Evolutionary conservation across 2,797 vertebrate genomes (phyloP), one percentile per base, ranked within the genome.

Genomic region (Enteromius unitaeniatus): DNA sequence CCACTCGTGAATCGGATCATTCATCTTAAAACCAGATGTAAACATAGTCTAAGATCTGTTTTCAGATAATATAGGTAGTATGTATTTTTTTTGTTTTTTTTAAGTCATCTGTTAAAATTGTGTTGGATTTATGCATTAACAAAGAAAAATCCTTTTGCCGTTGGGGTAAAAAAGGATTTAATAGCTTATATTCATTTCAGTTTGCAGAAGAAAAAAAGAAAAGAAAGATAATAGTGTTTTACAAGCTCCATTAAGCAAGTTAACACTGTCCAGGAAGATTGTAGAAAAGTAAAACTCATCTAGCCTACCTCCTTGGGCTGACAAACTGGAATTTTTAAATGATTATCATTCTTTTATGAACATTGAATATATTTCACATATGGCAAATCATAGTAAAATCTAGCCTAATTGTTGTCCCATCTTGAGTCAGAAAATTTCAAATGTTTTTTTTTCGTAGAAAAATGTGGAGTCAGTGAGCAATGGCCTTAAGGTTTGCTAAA

Each of bases 11-110:
- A 34, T 58, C 4, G 34, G 74, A 53, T 49, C 72, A 37, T 6
- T 10, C 11, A 53, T 49, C 70, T 75, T 58, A 55, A 58, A 40
- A 75, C 28, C 49, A 75, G 49, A 53, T 55, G 49, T 55, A 37
- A 55, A 37, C 11, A 34, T 21, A 3, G 17, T 34, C 26, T 74
- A 64, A 31, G 28, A 64, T 60, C 62, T 53, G 17, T 13, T 74
- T 53, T 31, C 23, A 26, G 23, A 4, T 8, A 72, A 49, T 49
- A 49, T 26, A 49, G 51, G 17, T 6, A 34, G 49, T n/a, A 53
- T 2, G 28, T 51, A 34, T 74, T 31, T 31, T 34, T 34, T 34
- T 5, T 31, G 0, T 2, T 34, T 34, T 34, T 34, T 53, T 72
- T 55, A 21, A 6, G 17, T 34, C 49, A 74, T 31, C 6, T 28